Evolutionary conservation across 1,140 invertebrate genomes (phyloP), one percentile per base, ranked within the genome.

Genomic region (Pantala flavescens): DNA sequence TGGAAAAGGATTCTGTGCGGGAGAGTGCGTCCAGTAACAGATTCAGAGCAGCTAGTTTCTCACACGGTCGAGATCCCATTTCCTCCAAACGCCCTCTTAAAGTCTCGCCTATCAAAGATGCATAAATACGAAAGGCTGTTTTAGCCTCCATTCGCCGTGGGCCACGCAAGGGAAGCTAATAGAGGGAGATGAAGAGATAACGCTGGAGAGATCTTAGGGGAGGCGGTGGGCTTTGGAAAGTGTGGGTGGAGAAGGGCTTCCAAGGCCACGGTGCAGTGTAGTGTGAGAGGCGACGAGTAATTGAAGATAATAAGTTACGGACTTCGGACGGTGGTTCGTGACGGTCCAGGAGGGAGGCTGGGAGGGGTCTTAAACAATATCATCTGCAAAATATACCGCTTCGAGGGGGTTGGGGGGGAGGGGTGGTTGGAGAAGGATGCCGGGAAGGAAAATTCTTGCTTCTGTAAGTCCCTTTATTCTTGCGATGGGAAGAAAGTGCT

Each of bases 261-360:
- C 28, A 36, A 36, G 28, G 28, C 28, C 28, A 36, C 28, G 28
- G 3, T 2, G 28, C 9, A 36, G 28, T 36, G 28, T 36, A 36
- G 28, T 36, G 28, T 36, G 28, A 36, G 28, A 36, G 12, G 49
- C 3, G 49, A 21, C 49, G 49, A 16, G 49, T 63, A 63, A 63
- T 63, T 63, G 49, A 63, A 63, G 49, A 63, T 63, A 63, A 63
- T 63, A 63, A 63, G 49, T 63, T 63, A 63, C 49, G 49, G 49
- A 21, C 5, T 12, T 63, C 12, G 49, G 28, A 36, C 28, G 28
- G 49, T 63, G 14, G 49, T 21, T 63, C 49, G 49, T 63, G 49
- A 63, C 49, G 49, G 49, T 21, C 16, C 49, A 21, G 49, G 14
- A 5, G 16, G n/a, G 49, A 63, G 49, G 14, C 49, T 21, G n/a